Base-by-base conservation (phyloP, 2,888 invertebrate genomes). In the Sicus ferrugineus region DNA sequence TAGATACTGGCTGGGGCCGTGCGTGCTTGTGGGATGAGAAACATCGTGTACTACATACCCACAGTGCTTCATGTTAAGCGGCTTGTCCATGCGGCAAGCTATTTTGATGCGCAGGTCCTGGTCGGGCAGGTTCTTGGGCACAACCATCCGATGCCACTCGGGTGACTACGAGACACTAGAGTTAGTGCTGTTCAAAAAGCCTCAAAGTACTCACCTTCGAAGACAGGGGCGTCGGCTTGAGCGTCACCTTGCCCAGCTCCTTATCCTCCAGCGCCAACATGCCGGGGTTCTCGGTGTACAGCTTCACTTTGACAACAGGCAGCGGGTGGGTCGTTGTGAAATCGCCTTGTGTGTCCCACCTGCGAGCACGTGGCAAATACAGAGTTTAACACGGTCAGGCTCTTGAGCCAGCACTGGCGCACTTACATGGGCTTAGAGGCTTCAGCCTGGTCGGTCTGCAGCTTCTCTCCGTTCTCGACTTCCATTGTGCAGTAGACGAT, bases 401-500 rank as follows among this genome's bases (percentile, higher is more conserved):
- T n/a, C n/a, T n/a, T n/a, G n/a, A n/a, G n/a, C n/a, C n/a, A n/a
- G n/a, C n/a, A n/a, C n/a, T 6, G 2, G 16, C 4, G 67, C 21
- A 87, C 89, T 89, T 84, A 93, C 96, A 96, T 95, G 65, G 99
- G 98, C 86, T 98, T 98, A 2, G 97, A 97, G 28, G 98, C 98
- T 87, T 99, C 98, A 0, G 98, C 98, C 87, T 98, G 98, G 87
- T 98, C 99, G 2, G 99, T 99, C 87, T 99, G 98, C 72, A 99
- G 88, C 85, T 99, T 99, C 83, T 98, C 97, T 56, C 98, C 97
- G 73, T 97, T 98, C 86, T 99, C 99, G 46, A 99, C 97, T 87
- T 99, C 99, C 99, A 99, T 99, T 26, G 98, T 99, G 86, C 99
- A 99, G 87, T 99, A 99, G 64, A 99, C 98, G 84, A 99, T 98